These are phyloP conservation scores for Orgyia antiqua DNA, from an alignment of 2,888 invertebrate species.

Conservation along the genomic window DNA sequence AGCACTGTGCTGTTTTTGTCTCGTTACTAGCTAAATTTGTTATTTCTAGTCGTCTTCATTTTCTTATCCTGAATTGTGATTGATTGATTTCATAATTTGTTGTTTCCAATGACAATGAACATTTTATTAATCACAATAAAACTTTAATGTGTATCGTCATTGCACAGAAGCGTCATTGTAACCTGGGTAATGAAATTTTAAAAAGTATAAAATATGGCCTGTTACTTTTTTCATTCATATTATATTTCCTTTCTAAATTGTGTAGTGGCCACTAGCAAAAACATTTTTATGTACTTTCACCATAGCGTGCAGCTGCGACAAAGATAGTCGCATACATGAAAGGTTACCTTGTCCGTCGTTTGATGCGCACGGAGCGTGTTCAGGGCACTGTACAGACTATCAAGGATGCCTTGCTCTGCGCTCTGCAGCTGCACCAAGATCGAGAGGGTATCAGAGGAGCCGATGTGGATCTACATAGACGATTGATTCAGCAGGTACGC, in stretches of 20 bases:
- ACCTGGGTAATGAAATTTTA: too few relatives aligned
- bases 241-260: too few relatives aligned
- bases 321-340: constrained; percentile 82
- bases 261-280: constrained; percentile 6
- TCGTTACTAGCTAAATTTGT: too few relatives aligned
- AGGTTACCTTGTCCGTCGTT: constrained; percentile 89
- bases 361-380: constrained; percentile 89
- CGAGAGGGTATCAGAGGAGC: constrained; percentile 77
- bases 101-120: too few relatives aligned
- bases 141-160: too few relatives aligned
- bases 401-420: constrained; percentile 86
- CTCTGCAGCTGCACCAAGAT: constrained; percentile 84
- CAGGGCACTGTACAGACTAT: constrained; percentile 88
- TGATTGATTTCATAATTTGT: too few relatives aligned
- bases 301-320: constrained; percentile 78
- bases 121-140: too few relatives aligned
- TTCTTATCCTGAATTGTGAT: too few relatives aligned
- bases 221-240: too few relatives aligned
- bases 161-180: too few relatives aligned
- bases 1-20: constrained; percentile 1
- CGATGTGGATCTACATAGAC: constrained; percentile 84
- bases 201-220: too few relatives aligned
- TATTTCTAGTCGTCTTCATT: too few relatives aligned
- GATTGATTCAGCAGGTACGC: constrained; percentile 84
- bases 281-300: constrained; percentile 49